A percentile compares a stretch with the other conserved stretches of the same genome.
phyloP scores from a whole-genome alignment of 2,797 vertebrate species.

The Rallus crepitans region DNA sequence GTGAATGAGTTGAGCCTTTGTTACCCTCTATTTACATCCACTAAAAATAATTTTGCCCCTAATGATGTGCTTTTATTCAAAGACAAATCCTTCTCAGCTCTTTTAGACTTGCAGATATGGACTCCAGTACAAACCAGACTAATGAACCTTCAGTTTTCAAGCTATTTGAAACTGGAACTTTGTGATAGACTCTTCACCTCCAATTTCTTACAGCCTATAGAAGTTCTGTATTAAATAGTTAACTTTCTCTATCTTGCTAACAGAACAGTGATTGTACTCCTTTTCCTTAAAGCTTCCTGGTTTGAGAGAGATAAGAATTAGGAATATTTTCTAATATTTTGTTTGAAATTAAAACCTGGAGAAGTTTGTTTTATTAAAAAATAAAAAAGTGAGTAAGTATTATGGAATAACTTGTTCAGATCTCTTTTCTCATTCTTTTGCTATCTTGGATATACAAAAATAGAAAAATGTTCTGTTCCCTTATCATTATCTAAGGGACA shows the following conservation, averaged over 20 bases:
- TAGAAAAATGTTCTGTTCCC: background rate
- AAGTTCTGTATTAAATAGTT: background rate
- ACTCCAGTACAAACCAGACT: background rate
- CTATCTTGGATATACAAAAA: background rate
- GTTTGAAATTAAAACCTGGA: background rate
- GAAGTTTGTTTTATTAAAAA: no score
- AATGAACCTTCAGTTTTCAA: background rate
- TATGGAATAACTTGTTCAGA: background rate
- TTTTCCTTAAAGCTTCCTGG: background rate
- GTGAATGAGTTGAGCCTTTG: background rate
- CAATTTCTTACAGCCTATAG: background rate
- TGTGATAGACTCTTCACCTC: background rate
- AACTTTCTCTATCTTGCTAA: background rate
- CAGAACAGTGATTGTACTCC: background rate
- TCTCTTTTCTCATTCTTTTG: background rate
- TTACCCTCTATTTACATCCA: background rate
- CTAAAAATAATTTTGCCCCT: background rate
- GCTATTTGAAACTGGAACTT: background rate
- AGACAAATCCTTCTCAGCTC: background rate
- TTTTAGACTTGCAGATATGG: background rate
- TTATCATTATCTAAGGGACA: background rate
- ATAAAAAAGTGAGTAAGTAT: background rate
- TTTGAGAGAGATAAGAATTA: background rate
- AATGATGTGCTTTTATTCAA: background rate
- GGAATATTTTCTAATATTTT: background rate